A percentile compares a stretch with the other conserved stretches of the same genome.
Evolutionary conservation across 2,113 vertebrate genomes (phyloP).

Genomic region (Hippopotamus amphibius): DNA sequence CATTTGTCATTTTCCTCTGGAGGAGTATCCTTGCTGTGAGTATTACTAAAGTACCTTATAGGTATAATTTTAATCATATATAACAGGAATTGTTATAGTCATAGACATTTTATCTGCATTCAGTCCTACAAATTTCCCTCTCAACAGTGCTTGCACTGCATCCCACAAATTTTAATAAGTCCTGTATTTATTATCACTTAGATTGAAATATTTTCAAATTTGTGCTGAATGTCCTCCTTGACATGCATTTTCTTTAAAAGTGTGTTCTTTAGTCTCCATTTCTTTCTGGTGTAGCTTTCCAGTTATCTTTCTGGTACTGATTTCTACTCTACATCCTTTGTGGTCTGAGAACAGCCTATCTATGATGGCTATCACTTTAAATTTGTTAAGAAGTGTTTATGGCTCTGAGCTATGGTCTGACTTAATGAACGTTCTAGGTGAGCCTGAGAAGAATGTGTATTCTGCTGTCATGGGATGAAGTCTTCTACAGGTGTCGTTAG

Average conservation of each 20-base stretch:
- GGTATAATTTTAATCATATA: neutral
- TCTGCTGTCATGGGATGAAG: neutral
- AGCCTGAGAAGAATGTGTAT: neutral
- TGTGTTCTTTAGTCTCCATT: neutral
- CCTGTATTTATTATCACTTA: neutral
- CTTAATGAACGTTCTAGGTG: neutral
- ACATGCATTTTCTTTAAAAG: neutral
- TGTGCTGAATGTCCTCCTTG: neutral
- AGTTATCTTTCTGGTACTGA: neutral
- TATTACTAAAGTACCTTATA: slow-evolving; percentile 21
- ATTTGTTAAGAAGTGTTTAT: neutral
- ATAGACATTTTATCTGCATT: neutral
- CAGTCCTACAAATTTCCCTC: neutral
- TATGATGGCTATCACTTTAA: neutral
- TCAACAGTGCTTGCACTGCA: neutral
- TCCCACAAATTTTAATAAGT: neutral
- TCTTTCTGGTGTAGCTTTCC: neutral
- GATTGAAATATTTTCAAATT: neutral
- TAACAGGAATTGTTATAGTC: neutral
- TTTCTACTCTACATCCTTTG: neutral
- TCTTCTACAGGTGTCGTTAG: neutral
- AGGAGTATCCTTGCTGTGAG: slow-evolving; percentile 93
- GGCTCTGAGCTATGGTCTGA: neutral
- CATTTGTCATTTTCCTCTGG: slow-evolving; percentile 91
- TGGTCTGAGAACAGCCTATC: neutral